Evolutionary conservation across 2,113 vertebrate genomes (phyloP).

Genomic region (Chauna torquata): DNA sequence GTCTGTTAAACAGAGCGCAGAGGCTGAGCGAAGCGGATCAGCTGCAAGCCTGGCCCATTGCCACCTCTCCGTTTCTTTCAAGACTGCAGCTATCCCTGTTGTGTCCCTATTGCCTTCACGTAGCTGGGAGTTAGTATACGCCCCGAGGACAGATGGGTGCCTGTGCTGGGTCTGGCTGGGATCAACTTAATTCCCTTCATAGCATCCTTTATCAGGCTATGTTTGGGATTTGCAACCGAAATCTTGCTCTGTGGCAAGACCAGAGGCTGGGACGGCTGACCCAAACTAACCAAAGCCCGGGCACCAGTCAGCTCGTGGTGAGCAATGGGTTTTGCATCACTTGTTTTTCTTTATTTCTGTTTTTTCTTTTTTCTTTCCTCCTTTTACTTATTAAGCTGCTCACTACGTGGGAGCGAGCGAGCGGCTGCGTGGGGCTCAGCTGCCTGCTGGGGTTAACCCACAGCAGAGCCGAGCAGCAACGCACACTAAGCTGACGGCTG

Average conservation of each 20-base stretch:
- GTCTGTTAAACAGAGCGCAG: background rate
- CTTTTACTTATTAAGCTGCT: no score
- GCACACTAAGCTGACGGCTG: background rate
- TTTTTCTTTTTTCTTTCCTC: no score
- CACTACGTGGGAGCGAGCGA: no score
- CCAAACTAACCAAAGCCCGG: no score
- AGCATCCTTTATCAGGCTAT: background rate
- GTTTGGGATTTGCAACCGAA: background rate
- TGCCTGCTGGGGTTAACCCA: background rate
- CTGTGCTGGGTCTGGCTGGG: background rate
- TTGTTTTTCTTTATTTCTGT: no score
- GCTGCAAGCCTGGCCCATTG: background rate
- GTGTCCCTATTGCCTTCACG: no score
- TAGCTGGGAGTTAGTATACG: background rate
- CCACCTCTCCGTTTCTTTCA: background rate
- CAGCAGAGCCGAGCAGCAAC: background rate
- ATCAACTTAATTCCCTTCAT: background rate
- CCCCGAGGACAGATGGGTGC: background rate
- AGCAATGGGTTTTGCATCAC: no score
- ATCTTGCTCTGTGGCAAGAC: background rate
- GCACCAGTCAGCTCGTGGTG: no score
- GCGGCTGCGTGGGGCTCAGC: background rate
- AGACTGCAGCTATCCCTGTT: background rate
- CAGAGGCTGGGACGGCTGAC: no score
- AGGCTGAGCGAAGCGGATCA: background rate